Conservation (phyloP, 1,140 invertebrate genomes). For the Mizuhopecten yessoensis region DNA sequence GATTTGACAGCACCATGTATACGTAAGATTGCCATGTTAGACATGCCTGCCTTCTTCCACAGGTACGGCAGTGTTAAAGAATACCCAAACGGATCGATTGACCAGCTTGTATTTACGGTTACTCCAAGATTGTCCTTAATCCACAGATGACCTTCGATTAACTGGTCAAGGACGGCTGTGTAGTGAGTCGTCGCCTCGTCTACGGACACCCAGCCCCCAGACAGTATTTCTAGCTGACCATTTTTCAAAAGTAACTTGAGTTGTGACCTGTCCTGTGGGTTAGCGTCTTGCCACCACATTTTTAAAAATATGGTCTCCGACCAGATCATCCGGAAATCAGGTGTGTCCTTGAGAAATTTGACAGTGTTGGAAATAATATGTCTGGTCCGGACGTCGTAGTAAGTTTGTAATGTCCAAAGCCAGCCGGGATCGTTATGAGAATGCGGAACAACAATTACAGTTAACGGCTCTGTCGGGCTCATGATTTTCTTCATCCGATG, state of each 20-base stretch:
- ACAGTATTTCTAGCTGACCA: slow-evolving; percentile 95
- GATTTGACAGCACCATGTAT: slow-evolving; percentile 98
- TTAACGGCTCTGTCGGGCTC: slow-evolving; percentile 86
- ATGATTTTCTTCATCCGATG: background rate
- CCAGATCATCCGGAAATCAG: slow-evolving; percentile 97
- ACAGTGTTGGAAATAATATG: slow-evolving; percentile 96
- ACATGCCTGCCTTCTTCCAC: slow-evolving; percentile 91
- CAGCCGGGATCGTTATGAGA: slow-evolving; percentile 99
- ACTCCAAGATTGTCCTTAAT: slow-evolving; percentile 90
- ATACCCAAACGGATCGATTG: slow-evolving; percentile 97
- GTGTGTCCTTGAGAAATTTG: slow-evolving; percentile 91
- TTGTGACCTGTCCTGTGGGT: slow-evolving; percentile 87
- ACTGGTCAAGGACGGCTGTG: slow-evolving; percentile 96
- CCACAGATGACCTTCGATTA: slow-evolving; percentile 98
- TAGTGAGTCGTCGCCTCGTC: slow-evolving; percentile 98
- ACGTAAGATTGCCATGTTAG: slow-evolving; percentile 95
- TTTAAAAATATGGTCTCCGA: slow-evolving; percentile 97
- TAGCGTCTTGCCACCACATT: slow-evolving; percentile 94
- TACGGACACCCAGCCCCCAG: slow-evolving; percentile 99
- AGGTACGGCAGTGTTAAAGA: slow-evolving; percentile 94
- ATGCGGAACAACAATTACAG: slow-evolving; percentile 97
- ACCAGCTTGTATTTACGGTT: slow-evolving; percentile 89
- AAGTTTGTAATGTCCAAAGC: slow-evolving; percentile 98
- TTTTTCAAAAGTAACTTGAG: slow-evolving; percentile 88
- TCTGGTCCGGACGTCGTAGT: slow-evolving; percentile 93